Conservation (phyloP, 2,888 invertebrate genomes). For the Xanthorhoe spadicearia region DNA sequence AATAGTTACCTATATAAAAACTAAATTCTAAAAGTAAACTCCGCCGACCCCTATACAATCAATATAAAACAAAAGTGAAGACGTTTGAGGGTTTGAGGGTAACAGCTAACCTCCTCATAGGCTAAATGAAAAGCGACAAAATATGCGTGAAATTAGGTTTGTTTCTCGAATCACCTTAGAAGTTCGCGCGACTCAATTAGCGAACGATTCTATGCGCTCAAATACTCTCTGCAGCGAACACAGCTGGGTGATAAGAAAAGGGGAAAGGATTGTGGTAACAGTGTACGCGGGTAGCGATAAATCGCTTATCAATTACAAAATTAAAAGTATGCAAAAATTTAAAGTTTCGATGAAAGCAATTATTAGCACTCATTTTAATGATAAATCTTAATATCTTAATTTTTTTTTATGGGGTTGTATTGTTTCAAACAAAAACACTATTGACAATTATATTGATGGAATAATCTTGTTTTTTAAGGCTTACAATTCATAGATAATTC, state of each 20-base stretch:
- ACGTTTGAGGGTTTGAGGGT: constrained; percentile 39
- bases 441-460: no score
- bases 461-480: no score
- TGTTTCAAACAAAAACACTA: no score
- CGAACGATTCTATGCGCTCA: constrained; percentile 56
- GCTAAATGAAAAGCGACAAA: constrained; percentile 47
- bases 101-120: constrained; percentile 39
- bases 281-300: constrained; percentile 29
- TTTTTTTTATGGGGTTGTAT: no score
- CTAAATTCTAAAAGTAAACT: constrained; percentile 9
- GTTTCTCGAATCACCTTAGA: constrained; percentile 53
- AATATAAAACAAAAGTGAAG: constrained; percentile 39
- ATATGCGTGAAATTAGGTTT: constrained; percentile 61
- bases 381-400: no score
- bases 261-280: constrained; percentile 34
- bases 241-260: constrained; percentile 44
- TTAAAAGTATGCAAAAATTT: no score
- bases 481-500: no score
- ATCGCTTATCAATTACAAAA: neutral
- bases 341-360: no score
- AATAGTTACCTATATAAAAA: no score
- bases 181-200: constrained; percentile 63
- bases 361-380: no score
- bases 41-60: constrained; percentile 9
- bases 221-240: constrained; percentile 52